These are phyloP conservation scores for Coremacera marginata DNA, from an alignment of 2,888 invertebrate genomes.

Conservation along the genomic window DNA sequence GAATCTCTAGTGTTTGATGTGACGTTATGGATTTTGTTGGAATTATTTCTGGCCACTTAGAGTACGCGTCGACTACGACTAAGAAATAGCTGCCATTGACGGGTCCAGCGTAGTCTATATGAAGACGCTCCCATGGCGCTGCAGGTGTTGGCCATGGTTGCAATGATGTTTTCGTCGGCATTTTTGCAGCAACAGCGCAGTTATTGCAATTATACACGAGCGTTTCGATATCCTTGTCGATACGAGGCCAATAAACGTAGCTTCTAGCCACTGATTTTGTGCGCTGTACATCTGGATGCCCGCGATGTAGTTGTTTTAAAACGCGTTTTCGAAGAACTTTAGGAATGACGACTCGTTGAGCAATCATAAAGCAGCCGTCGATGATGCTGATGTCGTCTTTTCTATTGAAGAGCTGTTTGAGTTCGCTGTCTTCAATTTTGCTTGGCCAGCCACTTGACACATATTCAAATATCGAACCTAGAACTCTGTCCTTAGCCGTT, in stretches of 20 bases:
- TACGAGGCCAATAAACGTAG: conserved; percentile 47
- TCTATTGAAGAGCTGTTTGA: conserved; percentile 41
- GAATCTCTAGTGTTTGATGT: conserved; percentile 41
- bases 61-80: conserved; percentile 64
- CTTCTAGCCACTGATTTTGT: conserved; percentile 55
- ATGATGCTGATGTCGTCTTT: conserved; percentile 42
- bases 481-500: conserved; percentile 31
- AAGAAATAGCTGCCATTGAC: conserved; percentile 51
- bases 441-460: conserved; percentile 40
- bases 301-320: conserved; percentile 50
- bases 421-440: conserved; percentile 21
- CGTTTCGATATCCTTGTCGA: conserved; percentile 56
- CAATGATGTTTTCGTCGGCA: conserved; percentile 51
- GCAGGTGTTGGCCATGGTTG: conserved; percentile 51
- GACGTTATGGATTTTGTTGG: conserved; percentile 48
- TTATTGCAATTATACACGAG: conserved; percentile 49
- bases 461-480: conserved; percentile 36
- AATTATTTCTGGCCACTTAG: conserved; percentile 67
- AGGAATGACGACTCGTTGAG: conserved; percentile 44
- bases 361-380: conserved; percentile 42
- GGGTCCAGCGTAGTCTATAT: conserved; percentile 67
- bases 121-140: conserved; percentile 62
- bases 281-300: conserved; percentile 45
- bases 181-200: conserved; percentile 53
- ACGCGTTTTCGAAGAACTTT: conserved; percentile 42